Evolutionary conservation across 2,888 invertebrate genomes (phyloP), one percentile per base, ranked within the genome.

Genomic region (Acronicta alni): DNA sequence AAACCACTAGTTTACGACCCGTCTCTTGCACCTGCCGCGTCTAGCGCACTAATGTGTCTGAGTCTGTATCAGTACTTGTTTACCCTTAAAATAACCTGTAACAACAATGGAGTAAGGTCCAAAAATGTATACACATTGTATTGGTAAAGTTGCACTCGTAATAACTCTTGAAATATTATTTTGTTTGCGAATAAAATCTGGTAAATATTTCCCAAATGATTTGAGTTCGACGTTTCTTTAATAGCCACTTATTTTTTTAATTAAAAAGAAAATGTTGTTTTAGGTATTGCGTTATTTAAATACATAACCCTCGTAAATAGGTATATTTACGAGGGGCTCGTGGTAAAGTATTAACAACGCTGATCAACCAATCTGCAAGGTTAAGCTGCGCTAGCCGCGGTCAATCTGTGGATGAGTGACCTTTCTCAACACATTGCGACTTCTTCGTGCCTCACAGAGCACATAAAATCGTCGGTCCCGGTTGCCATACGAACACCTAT

Each of bases 1-100:
- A 76, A 59, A 46, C 43, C 5, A n/a, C 45, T 41, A 48, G 12
- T 67, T 76, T 73, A 70, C 48, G 57, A 65, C 57, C 62, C 43
- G 59, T 79, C 60, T 44, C 46, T 42, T 68, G 75, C 82, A 82
- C 74, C 82, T 80, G 82, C 54, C 55, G 32, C 67, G 81, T 81
- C 81, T 82, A 57, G 65, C 51, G 10, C 58, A 53, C 55, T 78
- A 81, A 82, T 81, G 70, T 66, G 62, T 71, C 72, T 68, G 67
- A 51, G 56, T 73, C 67, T 65, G 32, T 44, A 60, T 41, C 38
- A 26, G 6, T 18, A n/a, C 15, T 30, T 17, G 0, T 20, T 26
- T 32, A 56, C 20, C 6, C 5, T 32, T 38, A 26, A 44, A 44
- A 38, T 18, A 26, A 17, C n/a, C 35, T 7, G 5, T 3, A 30